phyloP scores from a whole-genome alignment of 2,113 vertebrate species.

The Forbesichthys papilliferus region DNA sequence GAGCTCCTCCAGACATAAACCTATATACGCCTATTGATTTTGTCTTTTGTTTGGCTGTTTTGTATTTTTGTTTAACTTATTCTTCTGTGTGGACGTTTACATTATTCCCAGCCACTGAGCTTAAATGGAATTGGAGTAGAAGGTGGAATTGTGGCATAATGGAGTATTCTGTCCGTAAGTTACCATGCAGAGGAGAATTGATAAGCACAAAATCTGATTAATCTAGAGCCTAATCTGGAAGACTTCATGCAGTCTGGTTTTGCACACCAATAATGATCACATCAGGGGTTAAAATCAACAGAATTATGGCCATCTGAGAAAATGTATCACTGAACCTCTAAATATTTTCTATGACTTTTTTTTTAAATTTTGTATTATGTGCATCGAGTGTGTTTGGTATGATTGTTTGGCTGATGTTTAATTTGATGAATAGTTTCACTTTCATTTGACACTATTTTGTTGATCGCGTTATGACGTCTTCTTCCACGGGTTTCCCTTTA shows the following conservation, averaged over 20 bases:
- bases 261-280: constrained; percentile 16
- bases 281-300: constrained; percentile 1
- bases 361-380: constrained; percentile 52
- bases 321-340: constrained; percentile 37
- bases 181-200: constrained; percentile 7
- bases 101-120: constrained; percentile 15
- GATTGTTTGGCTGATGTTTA: constrained; percentile 27
- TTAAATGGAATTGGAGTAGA: constrained; percentile 9
- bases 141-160: constrained; percentile 25
- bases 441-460: constrained; percentile 21
- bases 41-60: background rate
- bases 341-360: constrained; percentile 37
- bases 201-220: constrained; percentile 64
- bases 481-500: background rate
- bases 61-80: background rate
- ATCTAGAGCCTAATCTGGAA: constrained; percentile 14
- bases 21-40: constrained; percentile 18
- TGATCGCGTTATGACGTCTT: background rate
- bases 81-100: constrained; percentile 28
- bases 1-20: constrained; percentile 38
- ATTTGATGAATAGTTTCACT: constrained; percentile 25
- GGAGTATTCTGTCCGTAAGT: constrained; percentile 15
- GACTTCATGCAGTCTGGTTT: constrained; percentile 5
- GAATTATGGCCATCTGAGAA: constrained; percentile 11
- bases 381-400: constrained; percentile 31